Base-by-base conservation (phyloP, 2,888 invertebrate species). In the Lycophotia porphyrea region DNA sequence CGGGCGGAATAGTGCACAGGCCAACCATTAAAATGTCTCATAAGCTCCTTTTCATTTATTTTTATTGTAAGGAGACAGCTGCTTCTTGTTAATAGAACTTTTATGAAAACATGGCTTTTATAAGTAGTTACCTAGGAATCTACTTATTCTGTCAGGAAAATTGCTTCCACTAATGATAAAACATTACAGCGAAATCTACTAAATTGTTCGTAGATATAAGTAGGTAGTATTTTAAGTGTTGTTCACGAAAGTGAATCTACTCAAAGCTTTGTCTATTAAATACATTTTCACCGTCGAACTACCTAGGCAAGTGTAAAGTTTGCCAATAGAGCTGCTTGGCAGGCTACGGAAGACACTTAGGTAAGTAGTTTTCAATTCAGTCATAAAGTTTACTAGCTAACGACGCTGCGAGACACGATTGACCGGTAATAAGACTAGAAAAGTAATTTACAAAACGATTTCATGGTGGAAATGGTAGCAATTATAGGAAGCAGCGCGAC, bases 21-120 rank as follows among this genome's bases (percentile, higher is more conserved):
- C 55, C 64, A 84, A 49, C 81, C 76, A 81, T 83, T 83, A 85
- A 84, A 84, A 82, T 74, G 49, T 82, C 49, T 81, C 49, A 5
- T 77, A 82, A 82, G 81, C 84, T 82, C n/a, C 80, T 80, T 81
- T 81, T 39, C 0, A 68, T 71, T 84, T 83, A 64, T 82, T 81
- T 78, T 83, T 76, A 67, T 72, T 76, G 34, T 39, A 27, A 47
- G 27, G 34, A 76, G 67, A 72, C 70, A 34, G 65, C 31, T 66
- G 18, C 78, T 75, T 71, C 39, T 69, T 60, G 24, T 65, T 60
- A 81, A 81, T 69, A 63, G 69, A 78, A 73, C 61, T 73, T 34
- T 75, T 71, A 71, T 71, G 49, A 69, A 66, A 78, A 73, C 66
- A 52, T 60, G 34, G n/a, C 34, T 72, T 76, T 76, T 55, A 36